Conservation (phyloP, 1,140 invertebrate genomes). For the Lerema accius region DNA sequence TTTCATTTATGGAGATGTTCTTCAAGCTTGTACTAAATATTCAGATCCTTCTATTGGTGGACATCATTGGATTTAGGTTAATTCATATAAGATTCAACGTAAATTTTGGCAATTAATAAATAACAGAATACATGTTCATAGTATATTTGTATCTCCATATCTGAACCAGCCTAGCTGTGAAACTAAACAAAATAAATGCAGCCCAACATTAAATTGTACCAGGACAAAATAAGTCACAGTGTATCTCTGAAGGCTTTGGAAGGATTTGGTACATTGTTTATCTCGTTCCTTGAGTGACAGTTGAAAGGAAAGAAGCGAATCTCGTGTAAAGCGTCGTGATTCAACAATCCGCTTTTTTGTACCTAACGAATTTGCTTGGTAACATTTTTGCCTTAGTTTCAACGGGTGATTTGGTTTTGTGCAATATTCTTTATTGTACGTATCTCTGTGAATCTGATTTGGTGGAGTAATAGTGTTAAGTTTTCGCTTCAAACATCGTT, state of each 20-base stretch:
- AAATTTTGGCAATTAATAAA: too few species aligned
- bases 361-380: slow-evolving; percentile 16
- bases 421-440: too few species aligned
- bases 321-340: slow-evolving; percentile 37
- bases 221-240: slow-evolving; percentile 60
- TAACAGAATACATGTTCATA: too few species aligned
- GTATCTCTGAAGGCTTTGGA: slow-evolving; percentile 54
- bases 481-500: too few species aligned
- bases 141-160: too few species aligned
- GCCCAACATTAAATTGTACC: slow-evolving; percentile 51
- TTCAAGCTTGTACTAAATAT: too few species aligned
- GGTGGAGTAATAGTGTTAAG: too few species aligned
- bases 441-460: too few species aligned
- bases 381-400: slow-evolving; percentile 18
- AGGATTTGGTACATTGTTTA: slow-evolving; percentile 63
- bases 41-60: too few species aligned
- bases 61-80: too few species aligned
- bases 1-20: too few species aligned
- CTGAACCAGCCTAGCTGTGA: slow-evolving; percentile 13
- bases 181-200: slow-evolving; percentile 47
- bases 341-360: slow-evolving; percentile 35
- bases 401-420: not conserved
- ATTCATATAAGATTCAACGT: too few species aligned
- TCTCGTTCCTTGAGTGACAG: slow-evolving; percentile 56
- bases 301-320: slow-evolving; percentile 51